phyloP scores from a whole-genome alignment of 2,113 vertebrate species.

The Varanus komodoensis region DNA sequence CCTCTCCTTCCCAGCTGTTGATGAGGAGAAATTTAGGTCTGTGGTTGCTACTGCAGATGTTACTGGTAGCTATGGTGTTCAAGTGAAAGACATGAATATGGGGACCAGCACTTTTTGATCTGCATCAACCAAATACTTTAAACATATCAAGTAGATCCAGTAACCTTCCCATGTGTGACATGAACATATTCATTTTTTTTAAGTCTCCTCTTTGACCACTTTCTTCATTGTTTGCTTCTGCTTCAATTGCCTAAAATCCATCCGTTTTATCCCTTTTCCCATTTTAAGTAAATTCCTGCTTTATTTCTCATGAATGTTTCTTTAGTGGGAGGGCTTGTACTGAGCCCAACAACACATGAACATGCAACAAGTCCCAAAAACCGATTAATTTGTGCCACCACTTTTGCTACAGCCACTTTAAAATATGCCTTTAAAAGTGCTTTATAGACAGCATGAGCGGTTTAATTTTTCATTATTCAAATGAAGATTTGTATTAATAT shows the following conservation, averaged over 20 bases:
- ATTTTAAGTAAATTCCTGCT: background rate
- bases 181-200: background rate
- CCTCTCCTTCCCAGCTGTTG: background rate
- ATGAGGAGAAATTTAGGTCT: background rate
- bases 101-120: background rate
- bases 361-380: background rate
- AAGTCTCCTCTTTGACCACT: background rate
- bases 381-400: conserved; percentile 10
- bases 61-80: background rate
- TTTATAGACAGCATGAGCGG: background rate
- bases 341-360: background rate
- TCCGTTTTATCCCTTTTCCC: background rate
- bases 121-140: background rate
- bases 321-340: conserved; percentile 1
- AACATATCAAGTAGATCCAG: background rate
- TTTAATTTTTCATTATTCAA: conserved; percentile 32
- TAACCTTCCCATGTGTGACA: background rate
- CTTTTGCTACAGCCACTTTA: conserved; percentile 23
- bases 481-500: background rate
- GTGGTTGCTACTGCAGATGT: background rate
- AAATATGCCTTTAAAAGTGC: background rate
- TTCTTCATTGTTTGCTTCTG: accelerated
- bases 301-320: background rate
- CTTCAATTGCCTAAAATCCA: background rate
- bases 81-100: background rate